Conservation (phyloP, 2,797 vertebrate genomes). For the Arnoldichthys spilopterus region DNA sequence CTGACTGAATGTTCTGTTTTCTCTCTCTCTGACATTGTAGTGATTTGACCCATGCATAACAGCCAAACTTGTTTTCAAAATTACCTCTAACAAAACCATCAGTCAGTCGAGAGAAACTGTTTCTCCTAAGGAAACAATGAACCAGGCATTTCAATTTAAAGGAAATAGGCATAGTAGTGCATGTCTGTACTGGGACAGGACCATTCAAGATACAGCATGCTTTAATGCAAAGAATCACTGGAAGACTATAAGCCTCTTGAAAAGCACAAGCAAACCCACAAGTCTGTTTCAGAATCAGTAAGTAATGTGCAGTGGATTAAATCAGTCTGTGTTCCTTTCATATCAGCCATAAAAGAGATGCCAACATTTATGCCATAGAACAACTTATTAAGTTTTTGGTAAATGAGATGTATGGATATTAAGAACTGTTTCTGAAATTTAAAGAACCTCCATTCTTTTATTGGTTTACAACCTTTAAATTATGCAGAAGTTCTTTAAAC, state of each 20-base stretch:
- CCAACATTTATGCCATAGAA: too few relatives aligned
- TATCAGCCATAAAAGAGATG: not conserved
- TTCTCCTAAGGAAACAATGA: slow-evolving; percentile 30
- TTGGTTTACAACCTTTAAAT: too few relatives aligned
- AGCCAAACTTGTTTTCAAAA: slow-evolving; percentile 41
- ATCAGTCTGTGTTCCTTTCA: not conserved
- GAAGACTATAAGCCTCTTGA: slow-evolving; percentile 4
- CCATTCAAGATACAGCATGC: slow-evolving; percentile 24
- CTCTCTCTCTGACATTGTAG: slow-evolving; percentile 47
- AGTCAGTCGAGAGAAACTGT: slow-evolving; percentile 35
- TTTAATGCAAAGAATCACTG: slow-evolving; percentile 20
- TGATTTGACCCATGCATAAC: slow-evolving; percentile 21
- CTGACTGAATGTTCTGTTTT: slow-evolving; percentile 29
- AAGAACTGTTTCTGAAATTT: not conserved
- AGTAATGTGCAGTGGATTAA: not conserved
- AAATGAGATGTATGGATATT: not conserved
- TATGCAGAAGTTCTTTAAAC: too few relatives aligned
- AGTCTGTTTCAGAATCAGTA: not conserved
- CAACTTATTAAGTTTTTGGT: too few relatives aligned
- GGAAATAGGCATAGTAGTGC: slow-evolving; percentile 14
- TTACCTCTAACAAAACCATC: slow-evolving; percentile 12
- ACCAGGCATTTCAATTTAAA: slow-evolving; percentile 14
- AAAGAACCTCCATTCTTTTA: too few relatives aligned
- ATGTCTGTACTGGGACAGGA: slow-evolving; percentile 33
- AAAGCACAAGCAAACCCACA: not conserved